These are phyloP conservation scores for Lonchura striata DNA, from an alignment of 2,113 vertebrate genomes.

Conservation along the genomic window DNA sequence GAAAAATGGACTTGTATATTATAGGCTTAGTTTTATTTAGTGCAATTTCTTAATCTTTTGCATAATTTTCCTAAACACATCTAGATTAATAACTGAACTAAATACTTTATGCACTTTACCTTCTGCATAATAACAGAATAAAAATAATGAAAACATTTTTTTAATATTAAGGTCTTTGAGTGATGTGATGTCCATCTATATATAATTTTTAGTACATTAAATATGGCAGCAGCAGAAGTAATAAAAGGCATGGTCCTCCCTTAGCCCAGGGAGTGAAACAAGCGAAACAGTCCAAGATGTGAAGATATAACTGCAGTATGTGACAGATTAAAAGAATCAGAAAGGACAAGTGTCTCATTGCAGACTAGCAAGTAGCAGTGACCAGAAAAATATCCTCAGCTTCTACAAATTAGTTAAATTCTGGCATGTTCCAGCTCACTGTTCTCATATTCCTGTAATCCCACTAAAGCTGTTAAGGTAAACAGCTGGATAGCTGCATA, in stretches of 20 bases:
- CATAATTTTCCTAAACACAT: background rate
- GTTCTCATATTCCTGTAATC: background rate
- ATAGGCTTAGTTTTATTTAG: background rate
- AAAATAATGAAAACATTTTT: background rate
- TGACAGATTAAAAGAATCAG: background rate
- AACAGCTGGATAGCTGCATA: background rate
- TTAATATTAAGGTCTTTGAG: background rate
- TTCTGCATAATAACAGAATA: background rate
- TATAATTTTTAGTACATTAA: background rate
- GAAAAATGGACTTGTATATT: background rate
- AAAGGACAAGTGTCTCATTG: background rate
- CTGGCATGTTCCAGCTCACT: background rate
- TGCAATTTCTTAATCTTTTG: background rate
- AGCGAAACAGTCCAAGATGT: background rate
- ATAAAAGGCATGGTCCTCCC: background rate
- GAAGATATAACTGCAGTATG: background rate
- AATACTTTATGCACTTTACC: background rate
- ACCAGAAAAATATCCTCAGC: background rate
- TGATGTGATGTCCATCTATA: too few relatives aligned
- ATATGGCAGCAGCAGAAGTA: background rate
- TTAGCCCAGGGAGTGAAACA: background rate
- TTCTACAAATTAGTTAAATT: background rate
- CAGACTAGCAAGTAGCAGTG: background rate
- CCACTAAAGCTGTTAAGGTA: background rate
- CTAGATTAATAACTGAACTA: background rate